A percentile compares a stretch with the other conserved stretches of the same genome.
These are phyloP conservation scores for Microctenopoma steveboyesi DNA, from an alignment of 2,797 vertebrate species.

Conservation along the genomic window DNA sequence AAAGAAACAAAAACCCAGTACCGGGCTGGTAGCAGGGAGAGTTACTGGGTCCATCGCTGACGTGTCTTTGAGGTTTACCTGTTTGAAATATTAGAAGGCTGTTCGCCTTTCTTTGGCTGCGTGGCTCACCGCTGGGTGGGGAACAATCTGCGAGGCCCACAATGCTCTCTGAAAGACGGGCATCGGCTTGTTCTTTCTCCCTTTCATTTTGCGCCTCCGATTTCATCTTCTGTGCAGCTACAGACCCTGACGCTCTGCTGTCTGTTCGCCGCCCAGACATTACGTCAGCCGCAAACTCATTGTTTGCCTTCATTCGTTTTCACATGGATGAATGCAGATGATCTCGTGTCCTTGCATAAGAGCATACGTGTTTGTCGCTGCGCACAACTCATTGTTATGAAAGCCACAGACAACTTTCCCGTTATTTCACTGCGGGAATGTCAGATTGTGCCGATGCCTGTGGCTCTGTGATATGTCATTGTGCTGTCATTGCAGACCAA, in stretches of 20 bases:
- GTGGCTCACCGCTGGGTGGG: constrained; percentile 24
- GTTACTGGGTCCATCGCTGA: constrained; percentile 33
- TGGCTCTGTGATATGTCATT: constrained; percentile 56
- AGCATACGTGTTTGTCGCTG: constrained; percentile 9
- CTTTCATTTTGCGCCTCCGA: constrained; percentile 46
- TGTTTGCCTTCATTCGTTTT: constrained; percentile 26
- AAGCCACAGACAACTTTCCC: constrained; percentile 44
- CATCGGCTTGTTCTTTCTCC: constrained; percentile 33
- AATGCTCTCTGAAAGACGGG: constrained; percentile 44
- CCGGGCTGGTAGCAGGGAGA: constrained; percentile 8
- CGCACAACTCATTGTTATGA: constrained; percentile 51
- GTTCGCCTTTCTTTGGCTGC: constrained; percentile 14
- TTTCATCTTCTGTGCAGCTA: constrained; percentile 28
- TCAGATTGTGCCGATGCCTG: constrained; percentile 44
- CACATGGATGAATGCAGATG: constrained; percentile 15
- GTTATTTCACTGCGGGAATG: constrained; percentile 47
- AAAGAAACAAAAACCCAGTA: constrained; percentile 24
- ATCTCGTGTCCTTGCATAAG: constrained; percentile 35
- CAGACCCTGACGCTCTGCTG: constrained; percentile 11
- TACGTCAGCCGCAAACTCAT: constrained; percentile 39
- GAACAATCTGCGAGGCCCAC: constrained; percentile 35
- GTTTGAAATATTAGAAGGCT: constrained; percentile 53
- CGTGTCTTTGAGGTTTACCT: constrained; percentile 49
- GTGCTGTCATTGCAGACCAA: constrained; percentile 46
- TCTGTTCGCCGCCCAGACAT: constrained; percentile 36